A percentile compares a stretch with the other conserved stretches of the same genome.
These are phyloP conservation scores for Lochmaea crataegi DNA, from an alignment of 2,888 invertebrate species.

Conservation along the genomic window DNA sequence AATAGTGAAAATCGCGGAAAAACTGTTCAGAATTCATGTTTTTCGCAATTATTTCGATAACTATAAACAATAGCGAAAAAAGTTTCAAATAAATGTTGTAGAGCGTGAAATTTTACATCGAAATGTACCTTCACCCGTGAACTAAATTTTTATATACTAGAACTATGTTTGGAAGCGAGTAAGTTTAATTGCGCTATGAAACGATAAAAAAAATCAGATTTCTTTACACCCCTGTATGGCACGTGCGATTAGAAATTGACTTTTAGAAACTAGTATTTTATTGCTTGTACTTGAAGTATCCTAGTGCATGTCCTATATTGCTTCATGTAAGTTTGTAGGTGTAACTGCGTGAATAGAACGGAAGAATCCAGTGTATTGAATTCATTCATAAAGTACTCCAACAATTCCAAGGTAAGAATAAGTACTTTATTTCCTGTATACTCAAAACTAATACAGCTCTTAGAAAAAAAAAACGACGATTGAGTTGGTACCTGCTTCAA, in stretches of 20 bases:
- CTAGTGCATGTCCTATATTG: not conserved
- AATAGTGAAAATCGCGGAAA: too few relatives aligned
- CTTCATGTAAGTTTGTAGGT: not conserved
- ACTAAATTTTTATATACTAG: too few relatives aligned
- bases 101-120: too few relatives aligned
- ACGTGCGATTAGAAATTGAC: not conserved
- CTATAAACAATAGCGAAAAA: too few relatives aligned
- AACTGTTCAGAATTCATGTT: too few relatives aligned
- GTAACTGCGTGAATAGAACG: constrained; percentile 14
- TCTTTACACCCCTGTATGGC: not conserved
- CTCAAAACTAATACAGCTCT: constrained; percentile 17
- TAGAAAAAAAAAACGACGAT: constrained; percentile 17
- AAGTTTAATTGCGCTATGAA: too few relatives aligned
- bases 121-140: too few relatives aligned
- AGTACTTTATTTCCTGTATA: constrained; percentile 23
- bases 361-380: constrained; percentile 12
- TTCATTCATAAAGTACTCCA: constrained; percentile 17
- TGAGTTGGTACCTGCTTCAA: constrained; percentile 28
- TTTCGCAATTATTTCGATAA: too few relatives aligned
- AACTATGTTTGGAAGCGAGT: too few relatives aligned
- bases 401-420: constrained; percentile 19
- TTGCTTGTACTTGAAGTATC: not conserved
- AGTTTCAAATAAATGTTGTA: too few relatives aligned
- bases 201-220: not conserved
- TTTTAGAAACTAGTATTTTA: not conserved